Evolutionary conservation across 2,888 invertebrate species (phyloP), one percentile per base, ranked within the genome.

Genomic region (Yponomeuta malinellus): DNA sequence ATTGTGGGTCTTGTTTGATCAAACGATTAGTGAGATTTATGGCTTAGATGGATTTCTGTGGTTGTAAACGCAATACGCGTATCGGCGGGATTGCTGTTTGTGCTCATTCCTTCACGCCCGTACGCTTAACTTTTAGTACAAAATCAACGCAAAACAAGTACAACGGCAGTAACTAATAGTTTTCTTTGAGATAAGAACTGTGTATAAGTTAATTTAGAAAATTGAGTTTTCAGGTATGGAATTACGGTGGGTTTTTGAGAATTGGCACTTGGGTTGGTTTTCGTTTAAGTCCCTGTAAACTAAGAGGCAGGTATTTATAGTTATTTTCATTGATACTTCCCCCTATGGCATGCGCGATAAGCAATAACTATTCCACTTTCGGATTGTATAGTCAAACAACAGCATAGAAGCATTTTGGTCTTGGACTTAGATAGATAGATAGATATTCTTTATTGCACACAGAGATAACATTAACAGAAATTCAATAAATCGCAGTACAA

Each of bases 11-110:
- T 52, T 69, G 69, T 69, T 69, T 69, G 69, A 69, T 69, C 63
- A 33, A 59, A 63, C 23, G 69, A n/a, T 69, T 59, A 69, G 31
- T 15, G n/a, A 59, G 69, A 69, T 69, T 59, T 69, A 69, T 69
- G 29, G 69, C 29, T 69, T 48, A 69, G 9, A 10, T 12, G 69
- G 69, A 48, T 52, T 10, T 12, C 1, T 69, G 69, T 31, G 52
- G 12, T 29, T 65, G 10, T 23, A 6, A 65, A 31, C 12, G 65
- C 29, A 65, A 33, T 33, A 3, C 6, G 29, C 9, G 65, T 12
- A 31, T 9, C 9, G 31, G 29, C 9, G 12, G 31, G 23, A 29
- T 8, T 64, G 10, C 10, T 64, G 23, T 64, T 33, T 64, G 64
- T 10, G 63, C 29, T 23, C 15, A 63, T 29, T 1, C 8, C 29